Conservation (phyloP, 2,888 invertebrate species). For the Dryocosmus kuriphilus region DNA sequence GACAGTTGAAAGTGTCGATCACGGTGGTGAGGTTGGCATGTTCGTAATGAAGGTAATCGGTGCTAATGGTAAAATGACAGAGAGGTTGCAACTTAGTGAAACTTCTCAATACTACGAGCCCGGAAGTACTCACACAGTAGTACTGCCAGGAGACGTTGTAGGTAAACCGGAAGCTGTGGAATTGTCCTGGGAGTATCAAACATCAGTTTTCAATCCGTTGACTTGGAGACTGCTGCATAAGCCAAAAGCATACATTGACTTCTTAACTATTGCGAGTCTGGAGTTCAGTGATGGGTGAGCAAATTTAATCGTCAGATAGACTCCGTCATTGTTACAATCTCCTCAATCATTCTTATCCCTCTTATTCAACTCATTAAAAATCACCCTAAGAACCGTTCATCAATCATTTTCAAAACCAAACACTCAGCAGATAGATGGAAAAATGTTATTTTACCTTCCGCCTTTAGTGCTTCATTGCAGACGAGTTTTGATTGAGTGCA, state of each 20-base stretch:
- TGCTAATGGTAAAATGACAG: slow-evolving; percentile 81
- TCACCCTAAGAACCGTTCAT: background rate
- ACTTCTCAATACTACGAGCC: slow-evolving; percentile 84
- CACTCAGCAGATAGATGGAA: slow-evolving; percentile 48
- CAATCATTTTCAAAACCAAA: background rate
- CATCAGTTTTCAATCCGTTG: slow-evolving; percentile 88
- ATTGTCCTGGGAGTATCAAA: slow-evolving; percentile 89
- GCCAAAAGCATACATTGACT: slow-evolving; percentile 86
- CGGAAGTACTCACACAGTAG: slow-evolving; percentile 83
- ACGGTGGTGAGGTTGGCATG: slow-evolving; percentile 89
- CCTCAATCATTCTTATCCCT: background rate
- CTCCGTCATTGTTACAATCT: background rate
- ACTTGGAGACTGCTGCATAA: slow-evolving; percentile 89
- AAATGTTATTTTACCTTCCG: too few relatives aligned
- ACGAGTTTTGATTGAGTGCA: too few relatives aligned
- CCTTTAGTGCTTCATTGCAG: too few relatives aligned
- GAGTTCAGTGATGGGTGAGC: slow-evolving; percentile 85
- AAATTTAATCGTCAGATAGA: slow-evolving; percentile 4
- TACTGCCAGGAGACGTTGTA: slow-evolving; percentile 84
- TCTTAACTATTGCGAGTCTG: slow-evolving; percentile 85
- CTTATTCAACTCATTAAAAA: background rate
- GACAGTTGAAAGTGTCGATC: slow-evolving; percentile 83
- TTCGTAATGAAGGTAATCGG: slow-evolving; percentile 84
- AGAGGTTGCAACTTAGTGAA: slow-evolving; percentile 81
- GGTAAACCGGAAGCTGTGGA: slow-evolving; percentile 84